Base-by-base conservation (phyloP, 1,140 invertebrate species). In the Mizuhopecten yessoensis region DNA sequence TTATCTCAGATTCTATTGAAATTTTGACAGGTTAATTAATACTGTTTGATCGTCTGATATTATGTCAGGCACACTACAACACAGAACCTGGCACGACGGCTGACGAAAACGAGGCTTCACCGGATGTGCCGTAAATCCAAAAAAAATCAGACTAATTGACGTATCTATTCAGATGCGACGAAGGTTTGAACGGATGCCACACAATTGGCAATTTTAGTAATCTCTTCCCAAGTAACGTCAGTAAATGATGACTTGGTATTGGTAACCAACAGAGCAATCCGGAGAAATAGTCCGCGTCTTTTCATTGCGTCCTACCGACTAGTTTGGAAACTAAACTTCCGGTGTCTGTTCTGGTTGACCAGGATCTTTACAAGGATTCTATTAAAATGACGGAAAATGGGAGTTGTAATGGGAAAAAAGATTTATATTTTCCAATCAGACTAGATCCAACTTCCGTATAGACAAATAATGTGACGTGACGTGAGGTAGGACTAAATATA, bases 281-380 rank as follows among this genome's bases (percentile, higher is more conserved):
- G 57, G 57, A 75, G 9, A 75, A 75, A 75, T 75, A 75, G 57
- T 75, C 57, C 5, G 5, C 57, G 57, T 9, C 5, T 75, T 75
- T 75, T 29, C n/a, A 75, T 17, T 29, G 57, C 57, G 57, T 75
- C 57, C 57, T 75, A 75, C 57, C 11, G 57, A 75, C 29, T 75
- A 75, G 29, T 75, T 75, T n/a, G 57, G 57, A 75, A 75, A 29
- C 57, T 75, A n/a, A n/a, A 29, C 57, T 75, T 75, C 57, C 57
- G 57, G 15, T 29, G 57, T 75, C 57, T 75, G 57, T 75, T 75
- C 57, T 75, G 23, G 57, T n/a, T 75, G 57, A 75, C 57, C 29
- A 75, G n/a, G 57, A 11, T 7, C 57, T 75, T 5, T 75, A 75
- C 29, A 75, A 29, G 57, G 9, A 0, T 75, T 75, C 23, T n/a